Conservation (phyloP, 2,888 invertebrate species). For the Heterodera filipjevi region DNA sequence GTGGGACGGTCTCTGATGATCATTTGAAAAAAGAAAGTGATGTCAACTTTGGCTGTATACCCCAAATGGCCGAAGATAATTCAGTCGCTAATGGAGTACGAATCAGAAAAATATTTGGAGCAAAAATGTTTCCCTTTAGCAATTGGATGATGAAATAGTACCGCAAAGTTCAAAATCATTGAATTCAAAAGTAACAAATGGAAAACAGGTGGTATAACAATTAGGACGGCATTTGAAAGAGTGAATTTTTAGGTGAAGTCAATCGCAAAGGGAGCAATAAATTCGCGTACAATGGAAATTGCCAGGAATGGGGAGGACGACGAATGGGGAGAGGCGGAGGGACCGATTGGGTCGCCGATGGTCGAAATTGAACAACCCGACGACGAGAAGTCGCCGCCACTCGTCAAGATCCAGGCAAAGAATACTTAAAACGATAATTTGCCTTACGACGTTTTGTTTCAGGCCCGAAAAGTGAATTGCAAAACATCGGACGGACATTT, state of each 20-base stretch:
- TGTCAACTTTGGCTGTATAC: background rate
- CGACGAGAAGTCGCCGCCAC: background rate
- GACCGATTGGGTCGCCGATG: background rate
- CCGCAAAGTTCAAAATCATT: background rate
- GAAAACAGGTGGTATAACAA: background rate
- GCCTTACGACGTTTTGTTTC: background rate
- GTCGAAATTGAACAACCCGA: background rate
- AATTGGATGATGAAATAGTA: background rate
- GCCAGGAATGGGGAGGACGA: background rate
- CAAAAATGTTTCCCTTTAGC: background rate
- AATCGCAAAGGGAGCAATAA: background rate
- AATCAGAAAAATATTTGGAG: background rate
- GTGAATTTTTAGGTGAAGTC: slow-evolving; percentile 1
- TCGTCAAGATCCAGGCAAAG: slow-evolving; percentile 8
- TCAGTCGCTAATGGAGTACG: background rate
- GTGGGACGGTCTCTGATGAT: background rate
- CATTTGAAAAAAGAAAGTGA: background rate
- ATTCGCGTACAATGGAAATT: background rate
- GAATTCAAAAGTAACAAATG: background rate
- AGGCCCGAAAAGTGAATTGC: slow-evolving; percentile 19
- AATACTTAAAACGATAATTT: background rate
- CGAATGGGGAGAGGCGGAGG: background rate
- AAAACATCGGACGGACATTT: background rate
- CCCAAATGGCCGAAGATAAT: background rate
- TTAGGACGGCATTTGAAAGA: background rate